Percentiles rank a stretch among this genome's conserved stretches.
These are phyloP conservation scores for Volucella inflata DNA, from an alignment of 2,888 invertebrate species.

Conservation along the genomic window DNA sequence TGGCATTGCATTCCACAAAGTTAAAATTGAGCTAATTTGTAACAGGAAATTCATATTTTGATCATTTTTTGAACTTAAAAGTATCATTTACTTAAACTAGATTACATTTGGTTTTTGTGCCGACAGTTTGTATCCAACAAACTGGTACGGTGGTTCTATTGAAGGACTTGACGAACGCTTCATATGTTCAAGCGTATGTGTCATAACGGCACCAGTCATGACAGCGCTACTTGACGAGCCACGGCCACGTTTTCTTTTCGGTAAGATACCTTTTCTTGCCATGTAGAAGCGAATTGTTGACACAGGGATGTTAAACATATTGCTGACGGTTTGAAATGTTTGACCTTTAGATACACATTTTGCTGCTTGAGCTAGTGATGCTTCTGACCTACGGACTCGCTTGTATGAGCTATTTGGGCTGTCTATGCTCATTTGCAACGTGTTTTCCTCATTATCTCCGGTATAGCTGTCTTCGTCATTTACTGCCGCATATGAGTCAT, in stretches of 20 bases:
- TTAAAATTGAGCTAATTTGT: slow-evolving; percentile 40
- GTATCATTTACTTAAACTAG: slow-evolving; percentile 72
- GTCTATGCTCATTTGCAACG: slow-evolving; percentile 65
- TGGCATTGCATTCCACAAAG: slow-evolving; percentile 24
- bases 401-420: slow-evolving; percentile 80
- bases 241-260: slow-evolving; percentile 90
- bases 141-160: slow-evolving; percentile 88
- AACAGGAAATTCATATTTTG: not conserved
- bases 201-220: slow-evolving; percentile 76
- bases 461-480: slow-evolving; percentile 81
- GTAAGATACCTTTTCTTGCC: slow-evolving; percentile 93
- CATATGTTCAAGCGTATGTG: slow-evolving; percentile 78
- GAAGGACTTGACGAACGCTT: slow-evolving; percentile 86
- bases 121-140: slow-evolving; percentile 90
- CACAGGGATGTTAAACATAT: slow-evolving; percentile 94
- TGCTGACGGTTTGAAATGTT: slow-evolving; percentile 94
- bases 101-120: slow-evolving; percentile 81
- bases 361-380: slow-evolving; percentile 90
- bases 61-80: slow-evolving; percentile 29
- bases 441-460: slow-evolving; percentile 79
- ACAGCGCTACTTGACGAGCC: slow-evolving; percentile 84
- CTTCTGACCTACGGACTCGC: slow-evolving; percentile 90
- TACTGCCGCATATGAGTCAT: slow-evolving; percentile 79
- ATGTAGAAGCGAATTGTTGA: slow-evolving; percentile 94
- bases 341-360: slow-evolving; percentile 94